A percentile compares a stretch with the other conserved stretches of the same genome.
Conservation (phyloP, 2,113 vertebrate species). For the Leucoraja erinaceus region DNA sequence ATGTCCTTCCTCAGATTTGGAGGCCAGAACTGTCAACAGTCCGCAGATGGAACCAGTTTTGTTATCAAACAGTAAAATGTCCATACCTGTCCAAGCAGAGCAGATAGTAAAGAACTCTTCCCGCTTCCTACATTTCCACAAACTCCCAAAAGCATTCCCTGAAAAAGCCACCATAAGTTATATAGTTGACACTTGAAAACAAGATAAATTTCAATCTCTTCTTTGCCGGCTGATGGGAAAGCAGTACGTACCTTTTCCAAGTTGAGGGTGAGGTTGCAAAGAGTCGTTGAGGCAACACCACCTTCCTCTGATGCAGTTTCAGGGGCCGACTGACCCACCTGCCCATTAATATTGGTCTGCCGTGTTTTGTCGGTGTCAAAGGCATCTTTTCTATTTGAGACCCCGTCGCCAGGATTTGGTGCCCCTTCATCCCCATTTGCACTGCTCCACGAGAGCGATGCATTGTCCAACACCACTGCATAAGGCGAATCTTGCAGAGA, state of each 20-base stretch:
- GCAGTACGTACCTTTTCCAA: conserved; percentile 62
- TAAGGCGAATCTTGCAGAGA: conserved; percentile 48
- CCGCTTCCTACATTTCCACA: conserved; percentile 77
- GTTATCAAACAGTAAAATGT: neutral
- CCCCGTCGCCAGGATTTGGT: neutral
- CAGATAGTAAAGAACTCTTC: conserved; percentile 69
- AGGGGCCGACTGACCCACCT: neutral
- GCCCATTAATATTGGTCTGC: neutral
- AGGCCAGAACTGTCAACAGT: too few species aligned
- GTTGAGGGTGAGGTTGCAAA: conserved; percentile 60
- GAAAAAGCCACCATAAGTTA: conserved; percentile 33
- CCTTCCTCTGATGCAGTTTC: neutral
- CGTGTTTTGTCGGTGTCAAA: conserved; percentile 22
- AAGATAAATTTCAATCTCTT: neutral
- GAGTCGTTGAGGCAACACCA: conserved; percentile 30
- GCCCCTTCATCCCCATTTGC: conserved; percentile 32
- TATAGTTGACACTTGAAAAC: neutral
- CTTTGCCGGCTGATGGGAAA: neutral
- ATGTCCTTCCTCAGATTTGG: too few species aligned
- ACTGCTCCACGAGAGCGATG: conserved; percentile 62
- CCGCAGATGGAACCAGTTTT: neutral
- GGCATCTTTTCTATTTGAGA: neutral
- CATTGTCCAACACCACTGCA: conserved; percentile 62
- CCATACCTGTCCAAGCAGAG: conserved; percentile 72
- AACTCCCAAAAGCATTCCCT: conserved; percentile 71